These are phyloP conservation scores for Thumatha senex DNA, from an alignment of 2,888 invertebrate species.

Conservation along the genomic window DNA sequence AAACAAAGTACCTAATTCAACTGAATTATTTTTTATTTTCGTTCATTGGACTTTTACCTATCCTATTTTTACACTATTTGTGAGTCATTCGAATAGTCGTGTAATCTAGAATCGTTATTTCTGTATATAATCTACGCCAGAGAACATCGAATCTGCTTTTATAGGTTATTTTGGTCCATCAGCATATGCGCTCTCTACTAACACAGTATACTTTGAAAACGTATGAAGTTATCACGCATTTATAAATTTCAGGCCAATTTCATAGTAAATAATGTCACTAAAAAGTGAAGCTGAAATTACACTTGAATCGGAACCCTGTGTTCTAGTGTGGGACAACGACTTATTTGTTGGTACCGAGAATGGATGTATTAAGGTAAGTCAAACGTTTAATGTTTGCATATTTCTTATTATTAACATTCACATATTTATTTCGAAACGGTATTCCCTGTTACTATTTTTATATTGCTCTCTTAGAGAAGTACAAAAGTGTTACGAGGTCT, in stretches of 20 bases:
- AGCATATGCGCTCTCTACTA: conserved; percentile 25
- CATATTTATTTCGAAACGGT: no score
- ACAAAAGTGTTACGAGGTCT: no score
- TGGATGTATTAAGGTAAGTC: conserved; percentile 67
- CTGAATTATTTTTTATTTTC: no score
- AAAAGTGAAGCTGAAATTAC: conserved; percentile 58
- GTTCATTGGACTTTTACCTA: no score
- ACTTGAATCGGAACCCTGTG: conserved; percentile 67
- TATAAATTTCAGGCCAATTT: conserved; percentile 5
- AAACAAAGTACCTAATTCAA: no score
- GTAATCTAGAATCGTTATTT: conserved; percentile 46
- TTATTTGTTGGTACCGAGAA: conserved; percentile 68
- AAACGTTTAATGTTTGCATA: neutral
- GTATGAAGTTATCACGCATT: conserved; percentile 31
- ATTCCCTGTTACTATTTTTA: no score
- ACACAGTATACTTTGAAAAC: conserved; percentile 44
- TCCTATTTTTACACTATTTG: no score
- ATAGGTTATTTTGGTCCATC: conserved; percentile 51
- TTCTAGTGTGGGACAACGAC: conserved; percentile 61
- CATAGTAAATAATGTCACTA: conserved; percentile 53
- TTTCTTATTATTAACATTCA: neutral
- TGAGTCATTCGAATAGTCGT: neutral
- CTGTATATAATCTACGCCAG: conserved; percentile 37
- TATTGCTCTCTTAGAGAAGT: no score
- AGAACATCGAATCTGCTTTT: conserved; percentile 43